Conservation (phyloP, 2,797 vertebrate species). For the Spinus pinus region DNA sequence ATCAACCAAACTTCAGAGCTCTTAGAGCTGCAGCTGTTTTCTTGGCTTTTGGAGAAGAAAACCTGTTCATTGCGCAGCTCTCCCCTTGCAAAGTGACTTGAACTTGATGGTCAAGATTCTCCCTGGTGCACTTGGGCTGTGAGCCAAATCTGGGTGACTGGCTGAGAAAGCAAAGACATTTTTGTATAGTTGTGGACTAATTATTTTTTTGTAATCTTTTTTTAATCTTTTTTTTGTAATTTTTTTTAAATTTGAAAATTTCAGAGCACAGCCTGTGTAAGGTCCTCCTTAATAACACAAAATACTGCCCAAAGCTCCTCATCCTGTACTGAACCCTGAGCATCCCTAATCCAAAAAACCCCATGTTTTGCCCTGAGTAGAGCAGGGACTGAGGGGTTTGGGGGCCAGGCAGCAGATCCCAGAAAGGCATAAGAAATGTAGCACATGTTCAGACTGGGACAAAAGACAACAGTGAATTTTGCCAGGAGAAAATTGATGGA, state of each 20-base stretch:
- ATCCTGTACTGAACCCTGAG: neutral
- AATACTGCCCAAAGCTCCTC: neutral
- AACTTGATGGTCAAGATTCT: neutral
- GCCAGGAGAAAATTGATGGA: neutral
- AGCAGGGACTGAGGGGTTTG: neutral
- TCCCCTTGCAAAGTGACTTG: neutral
- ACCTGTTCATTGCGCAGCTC: neutral
- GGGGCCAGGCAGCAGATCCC: fast-evolving
- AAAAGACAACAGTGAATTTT: neutral
- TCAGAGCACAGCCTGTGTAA: fast-evolving
- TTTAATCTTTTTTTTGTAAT: too few relatives aligned
- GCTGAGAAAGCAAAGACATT: fast-evolving
- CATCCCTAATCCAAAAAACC: neutral
- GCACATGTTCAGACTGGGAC: neutral
- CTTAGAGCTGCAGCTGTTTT: fast-evolving
- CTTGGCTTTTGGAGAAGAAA: neutral
- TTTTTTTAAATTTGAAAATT: neutral
- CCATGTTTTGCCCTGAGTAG: neutral
- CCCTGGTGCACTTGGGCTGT: neutral
- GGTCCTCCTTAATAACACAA: neutral
- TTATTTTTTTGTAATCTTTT: neutral
- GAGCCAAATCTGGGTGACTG: fast-evolving
- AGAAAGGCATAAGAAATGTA: neutral
- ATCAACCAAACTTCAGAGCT: neutral
- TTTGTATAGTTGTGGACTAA: neutral